These are phyloP conservation scores for Diorhabda sublineata DNA, from an alignment of 1,140 invertebrate species.

Conservation along the genomic window DNA sequence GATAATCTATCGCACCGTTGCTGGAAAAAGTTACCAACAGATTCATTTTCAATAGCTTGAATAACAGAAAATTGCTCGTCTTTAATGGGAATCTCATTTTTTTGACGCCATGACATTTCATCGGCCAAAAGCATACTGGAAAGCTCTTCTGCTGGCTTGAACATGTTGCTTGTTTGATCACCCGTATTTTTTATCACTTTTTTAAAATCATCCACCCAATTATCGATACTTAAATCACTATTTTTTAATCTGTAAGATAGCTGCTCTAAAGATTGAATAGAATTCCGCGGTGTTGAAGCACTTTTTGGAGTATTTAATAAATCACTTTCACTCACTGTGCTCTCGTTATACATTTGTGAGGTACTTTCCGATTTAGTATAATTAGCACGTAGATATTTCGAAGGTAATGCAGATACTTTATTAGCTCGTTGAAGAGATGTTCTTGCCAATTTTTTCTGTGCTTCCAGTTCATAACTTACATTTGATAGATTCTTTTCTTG, in stretches of 20 bases:
- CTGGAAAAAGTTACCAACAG: constrained; percentile 39
- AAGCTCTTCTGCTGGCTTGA: constrained; percentile 33
- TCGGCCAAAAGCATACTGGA: constrained; percentile 29
- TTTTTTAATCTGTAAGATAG: constrained; percentile 25
- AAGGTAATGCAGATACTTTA: constrained; percentile 28
- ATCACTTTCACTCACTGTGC: constrained; percentile 38
- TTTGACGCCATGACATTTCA: constrained; percentile 36
- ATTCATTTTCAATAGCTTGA: constrained; percentile 17
- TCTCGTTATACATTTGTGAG: constrained; percentile 16
- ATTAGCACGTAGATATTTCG: constrained; percentile 26
- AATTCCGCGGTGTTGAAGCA: constrained; percentile 30
- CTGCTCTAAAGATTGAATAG: constrained; percentile 7
- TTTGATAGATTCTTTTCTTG: background rate
- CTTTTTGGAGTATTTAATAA: constrained; percentile 28
- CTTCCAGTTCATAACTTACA: constrained; percentile 15
- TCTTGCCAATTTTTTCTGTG: constrained; percentile 27
- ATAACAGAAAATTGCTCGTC: constrained; percentile 9
- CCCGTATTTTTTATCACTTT: constrained; percentile 20
- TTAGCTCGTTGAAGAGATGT: constrained; percentile 26
- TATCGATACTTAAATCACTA: constrained; percentile 28
- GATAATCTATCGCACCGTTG: constrained; percentile 31
- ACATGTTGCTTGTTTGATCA: constrained; percentile 27
- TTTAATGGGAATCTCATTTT: constrained; percentile 33
- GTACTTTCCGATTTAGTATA: constrained; percentile 7
- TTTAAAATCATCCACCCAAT: constrained; percentile 25